Conservation (phyloP, 2,888 invertebrate species). For the Synanthedon andrenaeformis region DNA sequence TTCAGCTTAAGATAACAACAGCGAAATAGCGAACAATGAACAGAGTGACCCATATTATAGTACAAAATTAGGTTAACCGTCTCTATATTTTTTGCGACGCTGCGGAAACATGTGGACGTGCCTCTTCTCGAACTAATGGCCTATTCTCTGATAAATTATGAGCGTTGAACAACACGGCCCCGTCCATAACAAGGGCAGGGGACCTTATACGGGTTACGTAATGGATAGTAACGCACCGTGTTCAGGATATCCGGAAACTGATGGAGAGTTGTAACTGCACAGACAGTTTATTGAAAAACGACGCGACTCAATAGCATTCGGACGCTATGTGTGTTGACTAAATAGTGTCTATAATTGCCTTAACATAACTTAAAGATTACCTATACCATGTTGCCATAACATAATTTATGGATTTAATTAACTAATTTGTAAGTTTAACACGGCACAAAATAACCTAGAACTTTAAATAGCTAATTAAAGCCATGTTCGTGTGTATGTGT, state of each 20-base stretch:
- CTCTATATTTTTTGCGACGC: constrained; percentile 28
- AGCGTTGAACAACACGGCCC: constrained; percentile 31
- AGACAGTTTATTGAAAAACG: too few relatives aligned
- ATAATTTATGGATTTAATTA: too few relatives aligned
- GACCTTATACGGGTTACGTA: constrained; percentile 13
- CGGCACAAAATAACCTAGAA: too few relatives aligned
- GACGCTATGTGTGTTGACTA: too few relatives aligned
- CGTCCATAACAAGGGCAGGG: constrained; percentile 14
- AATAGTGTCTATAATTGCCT: too few relatives aligned
- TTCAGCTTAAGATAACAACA: background rate
- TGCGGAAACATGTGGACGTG: constrained; percentile 19
- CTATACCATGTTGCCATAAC: too few relatives aligned
- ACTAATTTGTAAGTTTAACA: too few relatives aligned
- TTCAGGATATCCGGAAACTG: constrained; percentile 24
- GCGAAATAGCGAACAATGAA: background rate
- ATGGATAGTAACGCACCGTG: constrained; percentile 15
- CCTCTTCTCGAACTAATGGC: constrained; percentile 32
- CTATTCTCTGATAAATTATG: constrained; percentile 46
- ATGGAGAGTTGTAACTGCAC: constrained; percentile 16
- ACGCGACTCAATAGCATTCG: too few relatives aligned
- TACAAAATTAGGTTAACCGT: constrained; percentile 40
- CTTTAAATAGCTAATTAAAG: too few relatives aligned
- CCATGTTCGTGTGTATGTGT: too few relatives aligned
- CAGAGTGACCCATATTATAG: constrained; percentile 7
- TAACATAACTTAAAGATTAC: too few relatives aligned